A percentile compares a stretch with the other conserved stretches of the same genome.
phyloP scores from a whole-genome alignment of 2,113 vertebrate species.

The Oncorhynchus mykiss region DNA sequence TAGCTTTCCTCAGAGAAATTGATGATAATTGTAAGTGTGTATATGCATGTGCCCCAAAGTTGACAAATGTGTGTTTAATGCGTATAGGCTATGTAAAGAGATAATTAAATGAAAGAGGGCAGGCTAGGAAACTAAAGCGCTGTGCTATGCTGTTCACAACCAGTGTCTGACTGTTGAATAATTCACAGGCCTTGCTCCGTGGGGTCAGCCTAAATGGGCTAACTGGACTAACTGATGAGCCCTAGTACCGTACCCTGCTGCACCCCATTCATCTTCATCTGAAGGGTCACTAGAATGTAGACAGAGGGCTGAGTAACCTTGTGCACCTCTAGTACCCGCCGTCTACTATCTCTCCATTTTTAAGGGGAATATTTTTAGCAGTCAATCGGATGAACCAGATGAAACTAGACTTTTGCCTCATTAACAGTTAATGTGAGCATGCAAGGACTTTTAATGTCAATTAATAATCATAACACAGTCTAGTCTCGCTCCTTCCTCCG shows the following conservation, averaged over 20 bases:
- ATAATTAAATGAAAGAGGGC: too few species aligned
- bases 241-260: slow-evolving; percentile 12
- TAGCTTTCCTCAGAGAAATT: too few species aligned
- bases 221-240: slow-evolving; percentile 14
- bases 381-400: slow-evolving; percentile 29
- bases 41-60: background rate
- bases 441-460: slow-evolving; percentile 65
- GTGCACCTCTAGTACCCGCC: background rate
- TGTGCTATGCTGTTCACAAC: background rate
- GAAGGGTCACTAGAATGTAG: background rate
- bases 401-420: slow-evolving; percentile 52
- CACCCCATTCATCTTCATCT: slow-evolving; percentile 23
- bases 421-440: slow-evolving; percentile 66
- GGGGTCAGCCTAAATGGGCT: background rate
- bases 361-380: slow-evolving; percentile 20
- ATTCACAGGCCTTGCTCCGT: slow-evolving; percentile 31
- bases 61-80: background rate
- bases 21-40: background rate
- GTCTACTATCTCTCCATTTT: background rate
- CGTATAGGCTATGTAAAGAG: too few species aligned
- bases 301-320: background rate
- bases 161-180: slow-evolving; percentile 37
- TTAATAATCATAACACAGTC: slow-evolving; percentile 66
- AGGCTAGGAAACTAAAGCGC: background rate
- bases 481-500: slow-evolving; percentile 14